Evolutionary conservation across 2,888 invertebrate genomes (phyloP), one percentile per base, ranked within the genome.

Genomic region (Poecilobothrus nobilitatus): DNA sequence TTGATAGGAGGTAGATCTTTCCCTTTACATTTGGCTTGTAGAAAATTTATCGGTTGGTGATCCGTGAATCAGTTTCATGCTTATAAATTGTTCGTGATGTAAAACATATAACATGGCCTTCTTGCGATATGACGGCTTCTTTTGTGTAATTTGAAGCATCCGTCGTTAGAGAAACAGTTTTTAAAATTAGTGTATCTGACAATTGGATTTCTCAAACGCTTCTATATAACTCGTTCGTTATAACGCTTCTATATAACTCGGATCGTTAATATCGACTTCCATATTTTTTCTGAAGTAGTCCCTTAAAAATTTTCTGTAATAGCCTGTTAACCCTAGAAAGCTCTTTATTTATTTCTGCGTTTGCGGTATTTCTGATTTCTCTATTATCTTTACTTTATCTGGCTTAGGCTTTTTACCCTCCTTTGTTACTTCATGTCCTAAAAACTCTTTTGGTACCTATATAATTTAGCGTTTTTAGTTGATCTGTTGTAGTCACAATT

Each of bases 1-100:
- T 22, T 71, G 44, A 21, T 66, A 27, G 65, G 67, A 10, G 53
- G 67, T 63, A 72, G 70, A n/a, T 69, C 66, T 66, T 71, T 72
- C 33, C 71, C 71, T 37, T 70, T 71, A 53, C 69, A 71, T 68
- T 68, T 71, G 8, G 63, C 63, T 7, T 63, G 20, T 63, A 63
- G 20, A 63, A 20, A 63, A 10, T 63, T 63, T 20, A 63, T 63
- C 8, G 63, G 63, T 63, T 63, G 63, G 20, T 63, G 63, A 21
- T 63, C 63, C 5, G 63, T 63, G 2, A 72, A 44, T 44, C 12
- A 15, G 9, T 44, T 44, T 44, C 44, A 15, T 44, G 44, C 3
- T 44, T 44, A 44, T 15, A 10, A 9, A 44, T 3, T 6, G 44
- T 44, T 44, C 44, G 6, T 44, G 44, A 44, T 12, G 44, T 12